Conservation (phyloP, 1,140 invertebrate species). For the Trachymyrmex septentrionalis region DNA sequence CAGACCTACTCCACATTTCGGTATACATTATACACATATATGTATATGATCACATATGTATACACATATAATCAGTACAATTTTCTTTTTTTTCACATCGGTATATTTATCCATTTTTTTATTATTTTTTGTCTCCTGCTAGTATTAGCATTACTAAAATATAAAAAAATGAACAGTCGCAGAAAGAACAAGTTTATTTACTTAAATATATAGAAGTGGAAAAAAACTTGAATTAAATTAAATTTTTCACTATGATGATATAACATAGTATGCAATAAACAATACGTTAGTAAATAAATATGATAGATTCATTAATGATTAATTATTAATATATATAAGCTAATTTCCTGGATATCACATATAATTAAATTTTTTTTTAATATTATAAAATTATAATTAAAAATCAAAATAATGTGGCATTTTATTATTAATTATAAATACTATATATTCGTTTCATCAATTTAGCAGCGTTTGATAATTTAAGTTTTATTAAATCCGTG, state of each 20-base stretch:
- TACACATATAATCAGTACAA: no score
- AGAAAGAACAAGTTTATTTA: background rate
- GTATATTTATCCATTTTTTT: no score
- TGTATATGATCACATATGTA: constrained; percentile 15
- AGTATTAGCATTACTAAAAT: no score
- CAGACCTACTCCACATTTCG: constrained; percentile 16
- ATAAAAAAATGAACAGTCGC: no score
- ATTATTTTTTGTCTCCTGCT: no score
- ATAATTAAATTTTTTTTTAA: background rate
- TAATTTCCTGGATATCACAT: no score
- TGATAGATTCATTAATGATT: no score
- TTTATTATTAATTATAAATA: constrained; percentile 19
- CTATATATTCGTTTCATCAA: background rate
- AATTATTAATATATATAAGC: no score
- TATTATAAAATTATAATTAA: background rate
- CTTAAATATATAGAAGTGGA: background rate
- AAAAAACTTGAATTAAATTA: background rate
- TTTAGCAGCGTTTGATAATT: background rate
- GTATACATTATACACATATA: constrained; percentile 36
- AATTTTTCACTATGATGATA: background rate
- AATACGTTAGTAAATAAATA: no score
- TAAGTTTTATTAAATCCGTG: background rate
- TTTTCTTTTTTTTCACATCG: no score
- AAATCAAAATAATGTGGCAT: background rate
- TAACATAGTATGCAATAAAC: background rate